Evolutionary conservation across 64 coral and sea anemone genomes (phyloP).

Genomic region (Stylophora pistillata): DNA sequence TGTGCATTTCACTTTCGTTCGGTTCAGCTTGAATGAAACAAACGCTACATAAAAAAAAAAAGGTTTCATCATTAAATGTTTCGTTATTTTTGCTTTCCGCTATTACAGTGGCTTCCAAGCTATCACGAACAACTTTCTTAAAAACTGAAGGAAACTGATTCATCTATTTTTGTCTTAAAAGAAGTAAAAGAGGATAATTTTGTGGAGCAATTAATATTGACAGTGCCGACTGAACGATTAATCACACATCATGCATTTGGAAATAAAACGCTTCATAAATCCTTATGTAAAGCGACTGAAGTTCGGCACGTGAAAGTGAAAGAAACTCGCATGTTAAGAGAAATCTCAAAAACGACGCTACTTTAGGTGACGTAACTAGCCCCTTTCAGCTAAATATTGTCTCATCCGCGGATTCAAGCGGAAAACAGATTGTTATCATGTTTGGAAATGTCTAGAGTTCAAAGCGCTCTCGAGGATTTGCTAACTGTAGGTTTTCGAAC

Average conservation of each 20-base stretch:
- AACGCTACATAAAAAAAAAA: not conserved
- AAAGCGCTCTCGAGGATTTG: not conserved
- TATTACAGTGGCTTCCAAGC: not conserved
- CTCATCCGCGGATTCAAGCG: not conserved
- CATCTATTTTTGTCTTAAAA: not conserved
- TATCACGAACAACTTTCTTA: not conserved
- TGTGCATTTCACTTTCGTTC: constrained; percentile 44
- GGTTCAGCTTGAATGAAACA: not conserved
- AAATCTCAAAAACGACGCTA: not conserved
- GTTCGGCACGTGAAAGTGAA: not conserved
- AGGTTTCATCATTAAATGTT: not conserved
- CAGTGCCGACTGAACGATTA: no score
- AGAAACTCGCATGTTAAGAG: not conserved
- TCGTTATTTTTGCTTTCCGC: not conserved
- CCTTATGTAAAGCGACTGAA: not conserved
- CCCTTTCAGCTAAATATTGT: not conserved
- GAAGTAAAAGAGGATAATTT: no score
- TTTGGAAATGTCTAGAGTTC: not conserved
- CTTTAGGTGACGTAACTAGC: constrained; percentile 8
- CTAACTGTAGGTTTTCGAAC: not conserved
- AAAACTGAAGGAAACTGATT: not conserved
- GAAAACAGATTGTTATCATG: not conserved
- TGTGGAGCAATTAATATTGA: no score
- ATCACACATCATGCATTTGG: not conserved
- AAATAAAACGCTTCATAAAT: not conserved